phyloP scores from a whole-genome alignment of 2,113 vertebrate species.

The Sinocyclocheilus anophthalmus region DNA sequence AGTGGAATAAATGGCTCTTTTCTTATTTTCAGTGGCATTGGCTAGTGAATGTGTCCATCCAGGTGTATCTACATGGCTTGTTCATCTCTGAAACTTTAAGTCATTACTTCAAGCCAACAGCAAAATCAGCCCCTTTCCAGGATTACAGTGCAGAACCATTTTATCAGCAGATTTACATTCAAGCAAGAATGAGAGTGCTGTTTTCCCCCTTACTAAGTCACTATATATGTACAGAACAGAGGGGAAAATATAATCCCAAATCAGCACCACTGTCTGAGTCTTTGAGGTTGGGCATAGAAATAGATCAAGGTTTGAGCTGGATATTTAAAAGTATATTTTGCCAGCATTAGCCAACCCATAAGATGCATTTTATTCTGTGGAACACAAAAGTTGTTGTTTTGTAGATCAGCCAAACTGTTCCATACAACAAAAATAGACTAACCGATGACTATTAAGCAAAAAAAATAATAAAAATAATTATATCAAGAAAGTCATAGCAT shows the following conservation, averaged over 20 bases:
- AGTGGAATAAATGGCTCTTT: neutral
- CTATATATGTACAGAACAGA: neutral
- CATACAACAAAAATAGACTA: no score
- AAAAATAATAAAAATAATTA: no score
- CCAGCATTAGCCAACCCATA: no score
- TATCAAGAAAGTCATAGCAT: neutral
- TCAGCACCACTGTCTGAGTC: neutral
- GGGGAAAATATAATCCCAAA: neutral
- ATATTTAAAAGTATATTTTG: neutral
- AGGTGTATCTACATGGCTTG: neutral
- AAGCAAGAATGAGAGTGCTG: neutral
- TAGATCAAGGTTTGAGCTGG: neutral
- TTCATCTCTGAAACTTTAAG: slow-evolving; percentile 5
- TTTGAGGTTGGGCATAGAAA: neutral
- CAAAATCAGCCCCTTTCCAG: neutral
- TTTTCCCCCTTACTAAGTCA: neutral
- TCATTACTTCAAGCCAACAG: slow-evolving; percentile 3
- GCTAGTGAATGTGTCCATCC: neutral
- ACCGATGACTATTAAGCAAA: neutral
- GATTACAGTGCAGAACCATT: neutral
- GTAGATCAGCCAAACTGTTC: neutral
- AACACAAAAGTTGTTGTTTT: no score
- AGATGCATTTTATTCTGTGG: no score
- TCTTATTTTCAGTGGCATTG: neutral
- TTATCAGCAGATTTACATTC: neutral